Percentiles rank a stretch among this genome's conserved stretches.
These are phyloP conservation scores for Gambusia holbrooki DNA, from an alignment of 2,113 vertebrate species.

Conservation along the genomic window DNA sequence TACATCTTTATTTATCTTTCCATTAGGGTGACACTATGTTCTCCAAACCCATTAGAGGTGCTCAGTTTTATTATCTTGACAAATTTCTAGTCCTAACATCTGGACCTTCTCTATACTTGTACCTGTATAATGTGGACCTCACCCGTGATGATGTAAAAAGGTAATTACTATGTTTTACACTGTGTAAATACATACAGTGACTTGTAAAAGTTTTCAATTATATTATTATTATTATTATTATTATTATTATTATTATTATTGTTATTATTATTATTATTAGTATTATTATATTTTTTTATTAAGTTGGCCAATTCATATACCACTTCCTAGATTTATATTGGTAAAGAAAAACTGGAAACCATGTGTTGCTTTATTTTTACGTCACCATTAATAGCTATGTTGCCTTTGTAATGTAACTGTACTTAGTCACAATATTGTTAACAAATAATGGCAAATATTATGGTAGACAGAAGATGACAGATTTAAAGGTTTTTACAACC, in stretches of 20 bases:
- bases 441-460: neutral
- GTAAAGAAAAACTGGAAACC: neutral
- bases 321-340: too few species aligned
- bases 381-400: neutral
- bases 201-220: neutral
- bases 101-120: conserved; percentile 83
- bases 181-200: neutral
- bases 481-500: neutral
- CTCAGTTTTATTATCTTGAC: conserved; percentile 91
- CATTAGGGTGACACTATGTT: conserved; percentile 81
- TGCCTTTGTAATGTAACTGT: neutral
- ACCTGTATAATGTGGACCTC: conserved; percentile 79
- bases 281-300: too few species aligned
- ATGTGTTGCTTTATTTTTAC: neutral
- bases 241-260: too few species aligned
- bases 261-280: too few species aligned
- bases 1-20: neutral
- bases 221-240: too few species aligned
- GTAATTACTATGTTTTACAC: conserved; percentile 59
- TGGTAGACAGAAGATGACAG: neutral
- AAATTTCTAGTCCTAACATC: conserved; percentile 84
- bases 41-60: conserved; percentile 71
- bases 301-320: neutral
- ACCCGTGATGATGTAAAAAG: conserved; percentile 82
- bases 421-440: neutral